These are phyloP conservation scores for Lepilemur septentrionalis DNA, from an alignment of 2,797 vertebrate genomes.

Conservation along the genomic window DNA sequence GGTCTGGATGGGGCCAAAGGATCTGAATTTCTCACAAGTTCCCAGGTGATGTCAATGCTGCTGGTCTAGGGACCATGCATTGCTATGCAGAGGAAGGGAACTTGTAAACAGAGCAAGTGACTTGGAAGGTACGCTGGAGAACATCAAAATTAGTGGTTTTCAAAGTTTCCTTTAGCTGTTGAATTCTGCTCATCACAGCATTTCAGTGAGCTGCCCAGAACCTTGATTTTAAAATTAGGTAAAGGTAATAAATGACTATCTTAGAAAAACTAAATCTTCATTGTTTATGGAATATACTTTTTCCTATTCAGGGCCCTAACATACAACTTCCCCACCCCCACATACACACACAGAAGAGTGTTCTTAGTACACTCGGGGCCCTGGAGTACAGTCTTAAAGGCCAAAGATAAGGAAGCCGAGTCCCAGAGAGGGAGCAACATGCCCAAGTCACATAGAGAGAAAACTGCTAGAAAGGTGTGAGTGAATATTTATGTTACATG, in stretches of 20 bases:
- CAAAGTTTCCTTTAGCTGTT: neutral
- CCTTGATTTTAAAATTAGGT: neutral
- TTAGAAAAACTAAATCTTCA: neutral
- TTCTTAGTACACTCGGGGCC: neutral
- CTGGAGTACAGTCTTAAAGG: neutral
- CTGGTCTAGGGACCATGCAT: neutral
- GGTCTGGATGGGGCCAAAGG: neutral
- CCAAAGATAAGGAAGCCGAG: neutral
- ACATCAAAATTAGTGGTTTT: neutral
- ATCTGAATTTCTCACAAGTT: neutral
- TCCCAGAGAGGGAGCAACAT: neutral
- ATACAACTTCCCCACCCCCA: rapidly evolving
- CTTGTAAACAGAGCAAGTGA: neutral
- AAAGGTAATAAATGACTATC: neutral
- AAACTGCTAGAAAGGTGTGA: constrained; percentile 8
- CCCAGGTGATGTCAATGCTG: neutral
- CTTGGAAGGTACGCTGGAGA: neutral
- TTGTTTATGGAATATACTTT: neutral
- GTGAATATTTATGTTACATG: neutral
- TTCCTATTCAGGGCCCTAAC: neutral
- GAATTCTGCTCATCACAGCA: neutral
- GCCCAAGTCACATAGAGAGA: neutral
- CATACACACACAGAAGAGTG: neutral
- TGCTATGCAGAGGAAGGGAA: neutral
- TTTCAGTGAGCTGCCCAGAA: neutral